Evolutionary conservation across 1,140 invertebrate genomes (phyloP), one percentile per base, ranked within the genome.

Genomic region (Leptopilina clavipes): DNA sequence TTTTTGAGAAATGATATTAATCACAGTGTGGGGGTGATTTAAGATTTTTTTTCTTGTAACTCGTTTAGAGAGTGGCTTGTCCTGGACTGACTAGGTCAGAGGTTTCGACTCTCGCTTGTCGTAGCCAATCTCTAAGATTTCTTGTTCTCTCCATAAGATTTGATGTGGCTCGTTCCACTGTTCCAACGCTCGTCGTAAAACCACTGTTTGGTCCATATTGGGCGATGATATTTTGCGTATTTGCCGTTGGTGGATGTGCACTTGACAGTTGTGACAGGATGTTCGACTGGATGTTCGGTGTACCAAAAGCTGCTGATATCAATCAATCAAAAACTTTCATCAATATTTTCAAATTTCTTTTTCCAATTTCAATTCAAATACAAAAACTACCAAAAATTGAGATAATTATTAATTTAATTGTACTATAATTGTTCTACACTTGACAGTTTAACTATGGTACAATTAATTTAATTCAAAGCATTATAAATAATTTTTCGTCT

Each of bases 111-210:
- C 90, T 86, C 44, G 90, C 88, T 83, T 93, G 92, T 19, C 92
- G 89, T 52, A 94, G 81, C 93, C 93, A 94, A 81, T 94, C 93
- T 72, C 93, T 91, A 31, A 94, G 86, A 78, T 94, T 93, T 70
- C 92, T 88, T 0, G 93, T 94, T 45, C 93, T 89, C 81, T 94
- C 93, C 52, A 93, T 93, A 22, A 94, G 83, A 48, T 92, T 93
- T 2, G 92, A 73, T 91, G 17, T 90, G 83, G 76, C 90, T 90
- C 86, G 80, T 25, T 89, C 87, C 5, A 90, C 86, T 6, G 86
- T 89, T 1, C 89, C 86, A n/a, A 90, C 89, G 76, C 89, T 90
- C 10, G 90, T 89, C 7, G 89, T 89, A 48, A 86, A 91, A 6
- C 90, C 89, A 37, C 87, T 90, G 18, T 85, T 88, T 6, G 88